Conservation (phyloP, 2,888 invertebrate genomes). For the Germaria angustata region DNA sequence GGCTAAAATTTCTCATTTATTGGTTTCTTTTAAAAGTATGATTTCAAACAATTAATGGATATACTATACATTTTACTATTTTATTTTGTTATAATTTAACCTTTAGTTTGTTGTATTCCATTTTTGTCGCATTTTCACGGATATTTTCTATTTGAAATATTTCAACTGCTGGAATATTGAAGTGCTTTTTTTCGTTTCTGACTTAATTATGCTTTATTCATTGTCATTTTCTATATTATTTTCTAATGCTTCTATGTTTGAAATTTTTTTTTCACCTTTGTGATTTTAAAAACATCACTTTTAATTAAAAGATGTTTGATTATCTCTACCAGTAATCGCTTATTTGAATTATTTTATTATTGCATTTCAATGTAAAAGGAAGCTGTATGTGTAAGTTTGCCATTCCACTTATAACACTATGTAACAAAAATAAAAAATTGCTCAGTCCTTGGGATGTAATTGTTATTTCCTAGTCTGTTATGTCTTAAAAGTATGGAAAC, state of each 20-base stretch:
- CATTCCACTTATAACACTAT: too few species aligned
- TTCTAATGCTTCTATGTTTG: not conserved
- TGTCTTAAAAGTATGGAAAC: too few species aligned
- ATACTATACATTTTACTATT: not conserved
- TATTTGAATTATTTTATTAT: too few species aligned
- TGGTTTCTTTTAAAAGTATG: not conserved
- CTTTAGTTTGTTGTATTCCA: not conserved
- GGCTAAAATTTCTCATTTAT: not conserved
- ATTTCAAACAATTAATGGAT: not conserved
- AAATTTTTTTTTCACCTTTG: not conserved
- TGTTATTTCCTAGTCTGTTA: too few species aligned
- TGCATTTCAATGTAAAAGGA: too few species aligned
- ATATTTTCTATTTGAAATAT: constrained; percentile 9
- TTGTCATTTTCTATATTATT: not conserved
- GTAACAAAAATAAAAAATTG: too few species aligned
- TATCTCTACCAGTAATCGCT: too few species aligned
- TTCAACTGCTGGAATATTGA: constrained; percentile 6
- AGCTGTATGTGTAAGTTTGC: too few species aligned
- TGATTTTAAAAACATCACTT: not conserved
- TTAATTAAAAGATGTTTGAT: too few species aligned
- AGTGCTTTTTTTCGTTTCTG: not conserved
- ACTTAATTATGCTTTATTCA: not conserved
- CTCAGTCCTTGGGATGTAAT: too few species aligned
- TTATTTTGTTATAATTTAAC: not conserved
- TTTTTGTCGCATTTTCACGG: constrained; percentile 7